Percentiles rank a stretch among this genome's conserved stretches.
These are phyloP conservation scores for Laupala kohalensis DNA, from an alignment of 1,140 invertebrate genomes.

Conservation along the genomic window DNA sequence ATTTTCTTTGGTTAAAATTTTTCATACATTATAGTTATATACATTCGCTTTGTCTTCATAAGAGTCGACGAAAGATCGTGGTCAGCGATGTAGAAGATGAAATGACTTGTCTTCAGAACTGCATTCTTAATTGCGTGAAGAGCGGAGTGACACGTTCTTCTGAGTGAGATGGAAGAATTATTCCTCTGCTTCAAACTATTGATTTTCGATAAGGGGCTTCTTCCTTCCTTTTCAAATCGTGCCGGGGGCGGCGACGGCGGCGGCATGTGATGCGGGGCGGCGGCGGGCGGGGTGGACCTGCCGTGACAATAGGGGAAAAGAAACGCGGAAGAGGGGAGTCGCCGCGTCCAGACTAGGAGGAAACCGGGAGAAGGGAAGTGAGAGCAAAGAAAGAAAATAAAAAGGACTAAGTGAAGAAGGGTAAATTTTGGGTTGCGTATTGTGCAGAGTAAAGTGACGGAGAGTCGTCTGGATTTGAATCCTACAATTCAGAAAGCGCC, in stretches of 20 bases:
- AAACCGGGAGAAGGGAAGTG: not conserved
- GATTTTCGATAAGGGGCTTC: conserved; percentile 36
- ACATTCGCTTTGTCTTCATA: too few relatives aligned
- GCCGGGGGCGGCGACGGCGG: too few relatives aligned
- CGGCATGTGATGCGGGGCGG: too few relatives aligned
- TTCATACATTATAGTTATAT: too few relatives aligned
- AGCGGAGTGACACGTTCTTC: not conserved
- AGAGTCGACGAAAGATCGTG: too few relatives aligned
- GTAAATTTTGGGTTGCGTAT: not conserved
- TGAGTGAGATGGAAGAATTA: not conserved
- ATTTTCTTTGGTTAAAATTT: too few relatives aligned
- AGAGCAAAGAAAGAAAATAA: not conserved
- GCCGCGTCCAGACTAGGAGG: not conserved
- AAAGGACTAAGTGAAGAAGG: not conserved
- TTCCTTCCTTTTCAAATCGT: conserved; percentile 41
- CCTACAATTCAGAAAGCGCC: not conserved
- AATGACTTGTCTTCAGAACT: too few relatives aligned
- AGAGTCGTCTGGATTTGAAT: not conserved
- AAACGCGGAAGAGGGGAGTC: not conserved
- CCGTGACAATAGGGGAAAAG: too few relatives aligned
- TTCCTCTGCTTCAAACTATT: conserved; percentile 10
- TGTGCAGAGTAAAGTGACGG: not conserved
- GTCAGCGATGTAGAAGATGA: too few relatives aligned
- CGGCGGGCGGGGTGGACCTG: not conserved
- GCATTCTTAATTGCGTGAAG: not conserved